phyloP scores from a whole-genome alignment of 2,888 invertebrate species.

The Abscondita cerata region DNA sequence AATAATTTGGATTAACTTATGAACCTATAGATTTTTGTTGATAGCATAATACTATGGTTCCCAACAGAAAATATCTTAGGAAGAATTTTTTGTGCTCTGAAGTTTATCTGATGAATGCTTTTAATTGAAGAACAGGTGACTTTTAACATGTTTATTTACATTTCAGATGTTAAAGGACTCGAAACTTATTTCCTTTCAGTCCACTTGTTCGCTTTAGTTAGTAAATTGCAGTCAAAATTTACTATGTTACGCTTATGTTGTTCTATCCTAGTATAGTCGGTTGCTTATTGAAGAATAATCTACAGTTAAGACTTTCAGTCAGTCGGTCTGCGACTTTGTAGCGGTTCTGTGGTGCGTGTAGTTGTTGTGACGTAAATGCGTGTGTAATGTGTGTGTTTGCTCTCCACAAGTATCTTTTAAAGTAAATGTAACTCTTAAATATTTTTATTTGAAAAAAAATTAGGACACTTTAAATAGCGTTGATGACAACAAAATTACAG shows the following conservation, averaged over 20 bases:
- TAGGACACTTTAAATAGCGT: no score
- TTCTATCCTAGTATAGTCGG: background rate
- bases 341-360: background rate
- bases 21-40: no score
- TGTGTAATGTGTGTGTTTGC: background rate
- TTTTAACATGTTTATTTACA: conserved; percentile 14
- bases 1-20: no score
- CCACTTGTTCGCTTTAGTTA: conserved; percentile 23
- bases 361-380: background rate
- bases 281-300: background rate
- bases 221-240: background rate
- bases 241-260: conserved; percentile 9
- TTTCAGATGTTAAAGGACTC: conserved; percentile 12
- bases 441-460: no score
- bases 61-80: no score
- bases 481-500: no score
- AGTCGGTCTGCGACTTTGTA: conserved; percentile 3
- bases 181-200: conserved; percentile 21
- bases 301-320: background rate
- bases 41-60: no score
- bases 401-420: background rate
- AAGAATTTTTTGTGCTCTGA: background rate
- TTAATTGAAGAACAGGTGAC: conserved; percentile 15
- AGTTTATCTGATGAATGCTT: conserved; percentile 2
- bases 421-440: no score